Evolutionary conservation across 2,797 vertebrate genomes (phyloP).

Genomic region (Lepus oiostolus): DNA sequence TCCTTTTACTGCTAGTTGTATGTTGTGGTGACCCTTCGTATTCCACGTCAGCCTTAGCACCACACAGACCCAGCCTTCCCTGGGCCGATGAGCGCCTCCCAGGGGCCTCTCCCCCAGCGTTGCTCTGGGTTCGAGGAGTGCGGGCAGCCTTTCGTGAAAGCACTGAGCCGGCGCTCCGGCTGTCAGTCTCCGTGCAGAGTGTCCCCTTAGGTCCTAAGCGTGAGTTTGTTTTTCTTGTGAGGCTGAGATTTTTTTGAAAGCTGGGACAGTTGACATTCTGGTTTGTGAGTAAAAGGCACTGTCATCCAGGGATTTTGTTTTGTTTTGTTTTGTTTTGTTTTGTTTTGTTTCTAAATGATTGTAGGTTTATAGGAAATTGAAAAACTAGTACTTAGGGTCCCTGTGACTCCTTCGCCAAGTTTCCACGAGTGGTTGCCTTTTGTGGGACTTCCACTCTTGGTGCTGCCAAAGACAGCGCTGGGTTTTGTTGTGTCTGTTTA

Average conservation of each 20-base stretch:
- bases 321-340: not conserved
- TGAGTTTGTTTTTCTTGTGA: not conserved
- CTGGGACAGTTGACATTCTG: not conserved
- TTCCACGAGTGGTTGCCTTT: not conserved
- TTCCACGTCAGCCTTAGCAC: rapidly evolving
- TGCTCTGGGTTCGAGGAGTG: not conserved
- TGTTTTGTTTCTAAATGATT: conserved; percentile 19
- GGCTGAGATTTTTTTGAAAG: conserved; percentile 8
- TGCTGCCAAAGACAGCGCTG: not conserved
- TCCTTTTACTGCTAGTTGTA: not conserved
- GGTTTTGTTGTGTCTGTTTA: not conserved
- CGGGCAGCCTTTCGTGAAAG: not conserved
- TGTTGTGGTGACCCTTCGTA: not conserved
- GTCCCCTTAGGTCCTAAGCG: not conserved
- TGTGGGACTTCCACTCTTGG: not conserved
- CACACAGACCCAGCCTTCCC: not conserved
- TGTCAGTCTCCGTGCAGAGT: not conserved
- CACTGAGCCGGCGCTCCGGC: not conserved
- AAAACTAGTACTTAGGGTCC: not conserved
- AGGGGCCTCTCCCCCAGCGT: not conserved
- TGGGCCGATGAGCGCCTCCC: rapidly evolving
- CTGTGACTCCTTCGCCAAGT: not conserved
- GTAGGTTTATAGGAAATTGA: not conserved
- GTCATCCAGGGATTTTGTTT: not conserved
- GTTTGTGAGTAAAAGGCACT: not conserved